These are phyloP conservation scores for Poecile montanus DNA, from an alignment of 2,797 vertebrate genomes.

Conservation along the genomic window DNA sequence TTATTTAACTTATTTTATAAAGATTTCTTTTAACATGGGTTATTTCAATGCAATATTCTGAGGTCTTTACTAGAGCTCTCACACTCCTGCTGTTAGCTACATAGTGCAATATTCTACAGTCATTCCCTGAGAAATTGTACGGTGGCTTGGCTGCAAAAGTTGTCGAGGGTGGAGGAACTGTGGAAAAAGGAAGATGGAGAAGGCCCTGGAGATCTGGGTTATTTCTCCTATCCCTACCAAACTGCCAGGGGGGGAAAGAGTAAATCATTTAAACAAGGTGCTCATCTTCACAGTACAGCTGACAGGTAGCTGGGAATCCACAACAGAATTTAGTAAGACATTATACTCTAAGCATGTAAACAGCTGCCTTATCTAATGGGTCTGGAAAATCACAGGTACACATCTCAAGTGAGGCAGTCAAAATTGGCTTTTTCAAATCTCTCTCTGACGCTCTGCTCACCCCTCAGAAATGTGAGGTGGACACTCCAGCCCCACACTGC, in stretches of 20 bases:
- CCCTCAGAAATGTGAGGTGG: not conserved
- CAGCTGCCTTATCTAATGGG: not conserved
- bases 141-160: not conserved
- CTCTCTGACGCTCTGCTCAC: not conserved
- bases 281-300: not conserved
- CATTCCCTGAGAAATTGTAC: not conserved
- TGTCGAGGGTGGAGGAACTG: not conserved
- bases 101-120: not conserved
- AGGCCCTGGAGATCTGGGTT: not conserved
- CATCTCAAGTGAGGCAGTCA: not conserved
- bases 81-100: not conserved
- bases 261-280: not conserved
- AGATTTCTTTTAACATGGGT: not conserved
- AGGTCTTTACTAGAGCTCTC: not conserved
- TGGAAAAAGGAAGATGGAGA: not conserved
- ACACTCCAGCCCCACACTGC: not conserved
- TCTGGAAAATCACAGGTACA: not conserved
- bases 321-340: not conserved
- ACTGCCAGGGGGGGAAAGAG: not conserved
- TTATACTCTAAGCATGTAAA: not conserved
- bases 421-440: not conserved
- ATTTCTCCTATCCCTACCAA: not conserved
- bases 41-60: not conserved
- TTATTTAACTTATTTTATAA: not conserved
- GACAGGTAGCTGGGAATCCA: not conserved